Evolutionary conservation across 2,797 vertebrate species (phyloP).

Genomic region (Clarias platycephalus): DNA sequence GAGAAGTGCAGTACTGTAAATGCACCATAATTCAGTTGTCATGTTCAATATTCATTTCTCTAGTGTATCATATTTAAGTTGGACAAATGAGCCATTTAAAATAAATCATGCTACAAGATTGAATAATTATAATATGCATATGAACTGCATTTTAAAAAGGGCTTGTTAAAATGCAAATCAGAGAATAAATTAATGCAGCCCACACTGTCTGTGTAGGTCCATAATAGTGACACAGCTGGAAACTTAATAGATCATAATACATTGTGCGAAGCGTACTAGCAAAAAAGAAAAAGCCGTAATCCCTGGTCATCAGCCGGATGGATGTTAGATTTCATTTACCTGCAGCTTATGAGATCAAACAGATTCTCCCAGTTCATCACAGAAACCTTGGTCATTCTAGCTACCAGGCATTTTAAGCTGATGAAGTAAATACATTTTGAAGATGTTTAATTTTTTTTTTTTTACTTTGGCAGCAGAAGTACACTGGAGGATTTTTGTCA

Average conservation of each 20-base stretch:
- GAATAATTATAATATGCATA: background rate
- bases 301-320: background rate
- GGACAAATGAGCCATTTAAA: constrained; percentile 4
- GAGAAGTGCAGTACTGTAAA: background rate
- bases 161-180: background rate
- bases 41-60: constrained; percentile 6
- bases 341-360: background rate
- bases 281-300: background rate
- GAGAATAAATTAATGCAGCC: background rate
- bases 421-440: background rate
- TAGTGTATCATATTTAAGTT: constrained; percentile 9
- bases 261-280: background rate
- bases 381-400: background rate
- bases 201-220: background rate
- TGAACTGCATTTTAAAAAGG: background rate
- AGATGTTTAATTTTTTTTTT: background rate
- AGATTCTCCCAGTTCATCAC: background rate
- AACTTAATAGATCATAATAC: background rate
- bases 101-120: background rate
- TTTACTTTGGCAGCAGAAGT: background rate
- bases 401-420: background rate
- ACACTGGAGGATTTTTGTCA: background rate
- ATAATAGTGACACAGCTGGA: background rate
- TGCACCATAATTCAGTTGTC: background rate
- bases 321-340: background rate